A percentile compares a stretch with the other conserved stretches of the same genome.
phyloP scores from a whole-genome alignment of 2,888 invertebrate genomes.

The Plebejus anna region DNA sequence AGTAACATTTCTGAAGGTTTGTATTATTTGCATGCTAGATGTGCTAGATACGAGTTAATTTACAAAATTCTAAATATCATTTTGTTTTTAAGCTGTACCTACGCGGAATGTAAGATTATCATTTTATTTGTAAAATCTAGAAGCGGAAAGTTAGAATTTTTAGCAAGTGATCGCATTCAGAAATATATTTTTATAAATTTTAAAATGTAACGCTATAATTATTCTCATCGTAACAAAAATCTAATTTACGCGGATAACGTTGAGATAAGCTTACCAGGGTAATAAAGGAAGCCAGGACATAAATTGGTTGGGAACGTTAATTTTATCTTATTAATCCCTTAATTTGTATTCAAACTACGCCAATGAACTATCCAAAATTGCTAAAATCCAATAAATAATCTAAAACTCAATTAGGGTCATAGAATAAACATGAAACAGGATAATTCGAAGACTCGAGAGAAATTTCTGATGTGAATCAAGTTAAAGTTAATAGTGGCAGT shows the following conservation, averaged over 20 bases:
- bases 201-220: background rate
- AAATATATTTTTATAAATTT: background rate
- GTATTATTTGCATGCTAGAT: background rate
- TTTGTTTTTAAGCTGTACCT: background rate
- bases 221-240: slow-evolving; percentile 24
- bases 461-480: background rate
- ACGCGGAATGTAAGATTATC: no score
- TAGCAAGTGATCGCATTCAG: background rate
- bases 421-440: slow-evolving; percentile 3
- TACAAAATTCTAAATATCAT: background rate
- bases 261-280: slow-evolving; percentile 21
- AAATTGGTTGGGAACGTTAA: slow-evolving; percentile 24
- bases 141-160: background rate
- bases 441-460: background rate
- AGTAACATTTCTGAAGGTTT: background rate
- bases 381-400: slow-evolving; percentile 15
- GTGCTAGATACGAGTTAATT: background rate
- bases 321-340: slow-evolving; percentile 19
- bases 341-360: slow-evolving; percentile 29
- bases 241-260: slow-evolving; percentile 21
- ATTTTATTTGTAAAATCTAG: no score
- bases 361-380: slow-evolving; percentile 26
- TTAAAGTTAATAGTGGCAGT: background rate
- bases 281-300: slow-evolving; percentile 25
- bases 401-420: slow-evolving; percentile 25